A percentile compares a stretch with the other conserved stretches of the same genome.
phyloP scores from a whole-genome alignment of 2,113 vertebrate species.

The Noturus placidus region DNA sequence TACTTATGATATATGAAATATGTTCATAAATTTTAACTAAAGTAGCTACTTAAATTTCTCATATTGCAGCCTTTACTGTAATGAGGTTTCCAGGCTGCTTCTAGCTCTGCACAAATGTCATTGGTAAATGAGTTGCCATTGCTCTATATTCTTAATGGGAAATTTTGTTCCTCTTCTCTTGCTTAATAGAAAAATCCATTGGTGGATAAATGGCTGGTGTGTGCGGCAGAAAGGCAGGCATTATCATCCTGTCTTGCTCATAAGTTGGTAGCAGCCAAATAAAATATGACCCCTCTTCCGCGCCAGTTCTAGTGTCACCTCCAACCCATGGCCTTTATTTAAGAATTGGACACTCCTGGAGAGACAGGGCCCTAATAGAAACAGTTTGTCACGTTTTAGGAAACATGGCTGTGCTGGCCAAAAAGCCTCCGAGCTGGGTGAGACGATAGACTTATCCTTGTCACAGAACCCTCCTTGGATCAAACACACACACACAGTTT shows the following conservation, averaged over 20 bases:
- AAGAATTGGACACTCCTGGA: slow-evolving; percentile 41
- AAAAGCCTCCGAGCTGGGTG: background rate
- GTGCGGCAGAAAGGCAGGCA: slow-evolving; percentile 38
- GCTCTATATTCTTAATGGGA: slow-evolving; percentile 43
- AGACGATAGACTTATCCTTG: slow-evolving; percentile 26
- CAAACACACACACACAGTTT: background rate
- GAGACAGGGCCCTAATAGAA: slow-evolving; percentile 46
- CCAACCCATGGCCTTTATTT: slow-evolving; percentile 47
- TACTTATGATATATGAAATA: slow-evolving; percentile 15
- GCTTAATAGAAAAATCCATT: slow-evolving; percentile 47
- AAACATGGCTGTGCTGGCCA: slow-evolving; percentile 26
- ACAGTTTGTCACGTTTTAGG: slow-evolving; percentile 47
- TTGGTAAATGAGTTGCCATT: slow-evolving; percentile 41
- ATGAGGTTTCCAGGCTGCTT: slow-evolving; percentile 15
- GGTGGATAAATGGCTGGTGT: slow-evolving; percentile 46
- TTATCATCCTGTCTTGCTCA: slow-evolving; percentile 43
- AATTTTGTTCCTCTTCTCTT: slow-evolving; percentile 44
- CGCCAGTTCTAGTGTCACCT: slow-evolving; percentile 46
- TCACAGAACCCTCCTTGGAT: background rate
- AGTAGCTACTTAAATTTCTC: background rate
- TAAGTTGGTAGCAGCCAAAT: slow-evolving; percentile 34
- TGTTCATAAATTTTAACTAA: background rate
- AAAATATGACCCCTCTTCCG: slow-evolving; percentile 44
- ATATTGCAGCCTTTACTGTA: slow-evolving; percentile 5
- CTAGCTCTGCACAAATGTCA: slow-evolving; percentile 40